Evolutionary conservation across 2,797 vertebrate genomes (phyloP).

Genomic region (Lepus townsendii): DNA sequence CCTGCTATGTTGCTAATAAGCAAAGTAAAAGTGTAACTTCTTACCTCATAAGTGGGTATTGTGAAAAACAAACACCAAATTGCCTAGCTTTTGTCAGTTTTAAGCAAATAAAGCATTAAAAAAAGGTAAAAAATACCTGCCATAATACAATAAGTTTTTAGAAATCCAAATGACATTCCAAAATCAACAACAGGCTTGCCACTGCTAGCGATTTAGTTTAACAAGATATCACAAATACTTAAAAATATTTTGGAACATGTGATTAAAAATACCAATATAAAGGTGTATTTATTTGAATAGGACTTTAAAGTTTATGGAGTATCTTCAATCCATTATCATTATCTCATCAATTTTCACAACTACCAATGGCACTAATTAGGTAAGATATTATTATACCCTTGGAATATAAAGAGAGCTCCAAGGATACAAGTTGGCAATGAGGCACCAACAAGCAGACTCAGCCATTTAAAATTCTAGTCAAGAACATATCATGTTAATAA

Average conservation of each 20-base stretch:
- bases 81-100: neutral
- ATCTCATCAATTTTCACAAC: slow-evolving; percentile 11
- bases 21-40: slow-evolving; percentile 24
- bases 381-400: neutral
- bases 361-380: neutral
- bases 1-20: neutral
- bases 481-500: neutral
- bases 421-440: neutral
- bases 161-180: neutral
- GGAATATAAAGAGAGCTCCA: slow-evolving; percentile 8
- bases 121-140: slow-evolving; percentile 18
- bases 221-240: neutral
- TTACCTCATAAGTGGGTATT: neutral
- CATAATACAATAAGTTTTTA: neutral
- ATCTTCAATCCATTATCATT: neutral
- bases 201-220: neutral
- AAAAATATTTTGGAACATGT: neutral
- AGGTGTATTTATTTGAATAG: neutral
- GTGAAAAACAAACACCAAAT: neutral
- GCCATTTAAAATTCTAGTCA: neutral
- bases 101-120: slow-evolving; percentile 27
- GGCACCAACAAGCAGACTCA: neutral
- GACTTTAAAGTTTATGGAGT: slow-evolving; percentile 16
- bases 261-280: slow-evolving; percentile 26
- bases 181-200: neutral